Conservation (phyloP, 2,797 vertebrate genomes). For the Peromyscus attwateri region DNA sequence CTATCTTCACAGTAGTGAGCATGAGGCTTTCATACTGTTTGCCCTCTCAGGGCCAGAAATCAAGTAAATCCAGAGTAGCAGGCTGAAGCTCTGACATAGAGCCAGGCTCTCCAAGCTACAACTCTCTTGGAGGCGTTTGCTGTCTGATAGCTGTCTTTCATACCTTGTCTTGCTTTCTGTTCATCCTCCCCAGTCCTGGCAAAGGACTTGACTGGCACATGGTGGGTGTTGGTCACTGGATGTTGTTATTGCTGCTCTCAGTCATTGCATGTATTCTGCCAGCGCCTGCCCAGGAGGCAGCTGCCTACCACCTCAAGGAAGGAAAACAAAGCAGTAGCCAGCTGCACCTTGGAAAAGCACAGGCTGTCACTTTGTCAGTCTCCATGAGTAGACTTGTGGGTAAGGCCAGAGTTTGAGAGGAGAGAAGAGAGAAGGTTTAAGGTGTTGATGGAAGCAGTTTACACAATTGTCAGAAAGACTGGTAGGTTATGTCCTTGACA, state of each 20-base stretch:
- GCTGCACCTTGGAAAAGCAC: background rate
- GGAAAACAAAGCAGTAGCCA: background rate
- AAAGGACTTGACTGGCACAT: background rate
- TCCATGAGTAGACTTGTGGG: background rate
- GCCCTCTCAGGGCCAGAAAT: background rate
- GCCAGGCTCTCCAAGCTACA: background rate
- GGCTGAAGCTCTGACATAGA: background rate
- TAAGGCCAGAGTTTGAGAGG: conserved; percentile 8
- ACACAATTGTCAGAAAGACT: background rate
- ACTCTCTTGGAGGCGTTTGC: background rate
- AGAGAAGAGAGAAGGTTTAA: background rate
- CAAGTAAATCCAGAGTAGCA: background rate
- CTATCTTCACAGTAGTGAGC: background rate
- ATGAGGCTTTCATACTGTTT: background rate
- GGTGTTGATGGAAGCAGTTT: background rate
- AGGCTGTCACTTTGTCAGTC: too few relatives aligned
- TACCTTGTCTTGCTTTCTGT: background rate
- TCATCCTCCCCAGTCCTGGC: background rate
- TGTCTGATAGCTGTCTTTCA: rapidly evolving
- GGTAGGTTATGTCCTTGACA: background rate
- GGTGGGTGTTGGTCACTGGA: background rate
- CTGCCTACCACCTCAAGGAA: background rate
- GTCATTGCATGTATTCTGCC: background rate
- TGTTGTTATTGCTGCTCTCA: background rate
- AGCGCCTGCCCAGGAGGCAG: background rate